Evolutionary conservation across 2,113 vertebrate genomes (phyloP).

Genomic region (Colinus virginianus): DNA sequence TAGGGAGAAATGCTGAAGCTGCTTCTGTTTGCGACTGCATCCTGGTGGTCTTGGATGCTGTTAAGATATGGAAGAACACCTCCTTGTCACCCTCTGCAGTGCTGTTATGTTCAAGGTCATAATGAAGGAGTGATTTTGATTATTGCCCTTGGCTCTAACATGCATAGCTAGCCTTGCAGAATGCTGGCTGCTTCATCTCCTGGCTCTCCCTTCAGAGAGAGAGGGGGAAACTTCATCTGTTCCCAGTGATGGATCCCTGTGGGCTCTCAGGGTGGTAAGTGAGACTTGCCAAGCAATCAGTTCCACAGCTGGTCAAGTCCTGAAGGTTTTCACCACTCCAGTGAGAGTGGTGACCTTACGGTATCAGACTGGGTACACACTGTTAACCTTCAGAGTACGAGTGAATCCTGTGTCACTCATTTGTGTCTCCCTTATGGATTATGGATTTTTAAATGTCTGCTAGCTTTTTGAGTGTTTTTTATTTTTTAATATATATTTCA

Average conservation of each 20-base stretch:
- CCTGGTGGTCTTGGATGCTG: not conserved
- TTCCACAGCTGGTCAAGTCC: not conserved
- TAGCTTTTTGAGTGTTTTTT: not conserved
- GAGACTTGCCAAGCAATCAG: not conserved
- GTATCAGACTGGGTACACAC: not conserved
- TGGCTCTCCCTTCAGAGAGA: not conserved
- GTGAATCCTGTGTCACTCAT: accelerated
- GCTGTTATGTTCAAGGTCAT: not conserved
- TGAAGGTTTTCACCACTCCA: not conserved
- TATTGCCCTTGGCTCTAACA: constrained; percentile 1
- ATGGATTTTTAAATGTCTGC: not conserved
- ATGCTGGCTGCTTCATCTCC: not conserved
- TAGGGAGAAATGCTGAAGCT: not conserved
- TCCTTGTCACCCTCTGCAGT: not conserved
- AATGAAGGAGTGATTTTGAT: not conserved
- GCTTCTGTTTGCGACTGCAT: not conserved
- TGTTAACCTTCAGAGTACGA: accelerated
- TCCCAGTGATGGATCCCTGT: not conserved
- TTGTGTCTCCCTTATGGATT: not conserved
- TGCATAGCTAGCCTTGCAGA: constrained; percentile 12
- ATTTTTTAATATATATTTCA: not conserved
- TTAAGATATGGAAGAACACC: not conserved
- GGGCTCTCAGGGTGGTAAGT: not conserved
- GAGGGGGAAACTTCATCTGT: not conserved
- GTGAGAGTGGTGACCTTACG: not conserved